A percentile compares a stretch with the other conserved stretches of the same genome.
Conservation (phyloP, 2,113 vertebrate species). For the Cinclus cinclus region DNA sequence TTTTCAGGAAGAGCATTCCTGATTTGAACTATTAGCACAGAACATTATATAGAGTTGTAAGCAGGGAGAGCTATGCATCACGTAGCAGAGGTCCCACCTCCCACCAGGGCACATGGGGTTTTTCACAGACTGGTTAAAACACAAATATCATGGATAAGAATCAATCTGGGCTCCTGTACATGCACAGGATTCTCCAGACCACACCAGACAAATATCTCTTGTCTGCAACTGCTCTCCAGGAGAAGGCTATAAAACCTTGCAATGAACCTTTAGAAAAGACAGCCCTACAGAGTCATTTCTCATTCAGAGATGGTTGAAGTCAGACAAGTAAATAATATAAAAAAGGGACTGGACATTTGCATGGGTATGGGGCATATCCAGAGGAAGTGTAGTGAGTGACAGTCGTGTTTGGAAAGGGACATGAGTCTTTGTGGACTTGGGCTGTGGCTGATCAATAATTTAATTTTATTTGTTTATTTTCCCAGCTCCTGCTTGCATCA, state of each 20-base stretch:
- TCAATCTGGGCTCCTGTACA: accelerated
- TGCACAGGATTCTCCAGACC: neutral
- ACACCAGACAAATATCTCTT: neutral
- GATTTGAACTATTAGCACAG: neutral
- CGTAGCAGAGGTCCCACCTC: neutral
- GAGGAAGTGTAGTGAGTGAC: neutral
- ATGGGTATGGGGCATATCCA: neutral
- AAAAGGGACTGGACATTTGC: neutral
- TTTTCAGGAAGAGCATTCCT: neutral
- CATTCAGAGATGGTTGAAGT: neutral
- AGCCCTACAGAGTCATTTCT: neutral
- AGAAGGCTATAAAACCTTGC: neutral
- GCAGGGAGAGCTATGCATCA: neutral
- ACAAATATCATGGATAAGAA: neutral
- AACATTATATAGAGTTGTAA: neutral
- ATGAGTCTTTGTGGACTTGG: neutral
- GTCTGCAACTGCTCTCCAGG: neutral
- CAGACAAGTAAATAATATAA: neutral
- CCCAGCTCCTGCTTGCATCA: neutral
- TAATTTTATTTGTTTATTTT: neutral
- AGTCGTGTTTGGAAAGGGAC: neutral
- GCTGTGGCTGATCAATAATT: neutral
- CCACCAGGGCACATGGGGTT: accelerated
- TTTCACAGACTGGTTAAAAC: neutral
- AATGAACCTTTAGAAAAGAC: accelerated